Percentiles rank a stretch among this genome's conserved stretches.
phyloP scores from a whole-genome alignment of 2,888 invertebrate genomes.

The Synanthedon myopaeformis region DNA sequence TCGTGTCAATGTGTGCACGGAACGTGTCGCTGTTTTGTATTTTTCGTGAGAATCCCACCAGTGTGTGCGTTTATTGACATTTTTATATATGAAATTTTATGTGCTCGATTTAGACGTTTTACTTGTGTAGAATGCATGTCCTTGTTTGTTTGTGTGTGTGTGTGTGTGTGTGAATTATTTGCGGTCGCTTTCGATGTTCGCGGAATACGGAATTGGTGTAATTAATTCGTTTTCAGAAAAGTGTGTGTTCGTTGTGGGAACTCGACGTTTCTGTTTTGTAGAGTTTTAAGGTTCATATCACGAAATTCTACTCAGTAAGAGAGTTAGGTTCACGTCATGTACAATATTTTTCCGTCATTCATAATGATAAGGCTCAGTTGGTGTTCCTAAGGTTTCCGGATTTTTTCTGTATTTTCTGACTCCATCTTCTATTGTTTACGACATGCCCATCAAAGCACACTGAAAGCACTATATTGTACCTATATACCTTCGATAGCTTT shows the following conservation, averaged over 20 bases:
- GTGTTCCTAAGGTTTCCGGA: too few relatives aligned
- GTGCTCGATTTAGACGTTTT: slow-evolving; percentile 45
- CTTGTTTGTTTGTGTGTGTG: slow-evolving; percentile 11
- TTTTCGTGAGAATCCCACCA: slow-evolving; percentile 11
- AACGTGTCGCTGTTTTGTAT: slow-evolving; percentile 24
- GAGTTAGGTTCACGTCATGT: too few relatives aligned
- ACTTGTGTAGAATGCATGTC: slow-evolving; percentile 20
- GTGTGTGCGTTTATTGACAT: slow-evolving; percentile 61
- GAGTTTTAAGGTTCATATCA: too few relatives aligned
- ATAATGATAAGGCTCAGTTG: too few relatives aligned
- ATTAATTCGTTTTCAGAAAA: slow-evolving; percentile 56
- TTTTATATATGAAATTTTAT: slow-evolving; percentile 66
- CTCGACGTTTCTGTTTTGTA: background rate
- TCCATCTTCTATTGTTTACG: too few relatives aligned
- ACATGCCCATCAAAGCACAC: too few relatives aligned
- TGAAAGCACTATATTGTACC: too few relatives aligned
- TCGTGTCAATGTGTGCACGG: slow-evolving; percentile 16
- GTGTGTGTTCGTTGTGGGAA: slow-evolving; percentile 12
- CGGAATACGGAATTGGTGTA: slow-evolving; percentile 54
- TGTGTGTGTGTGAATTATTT: slow-evolving; percentile 46
- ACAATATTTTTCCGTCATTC: too few relatives aligned
- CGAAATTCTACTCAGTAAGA: too few relatives aligned
- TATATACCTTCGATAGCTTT: too few relatives aligned
- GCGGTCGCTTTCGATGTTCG: slow-evolving; percentile 49
- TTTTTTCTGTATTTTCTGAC: too few relatives aligned